phyloP scores from a whole-genome alignment of 2,113 vertebrate species.

The Nettapus auritus region DNA sequence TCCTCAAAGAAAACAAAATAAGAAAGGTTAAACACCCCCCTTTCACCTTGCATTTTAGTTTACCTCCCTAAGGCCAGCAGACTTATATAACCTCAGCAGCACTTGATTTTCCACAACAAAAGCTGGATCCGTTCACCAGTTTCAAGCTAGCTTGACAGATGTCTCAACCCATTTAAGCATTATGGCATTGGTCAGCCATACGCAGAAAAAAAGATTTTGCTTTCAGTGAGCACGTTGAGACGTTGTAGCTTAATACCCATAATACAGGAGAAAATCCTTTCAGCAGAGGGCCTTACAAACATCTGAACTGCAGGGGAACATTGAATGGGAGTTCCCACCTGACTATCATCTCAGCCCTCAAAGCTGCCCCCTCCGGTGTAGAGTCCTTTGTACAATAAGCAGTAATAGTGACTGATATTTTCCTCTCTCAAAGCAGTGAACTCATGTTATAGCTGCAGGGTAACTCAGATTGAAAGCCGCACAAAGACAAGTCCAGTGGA shows the following conservation, averaged over 20 bases:
- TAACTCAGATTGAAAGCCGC: neutral
- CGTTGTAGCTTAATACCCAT: neutral
- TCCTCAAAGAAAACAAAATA: neutral
- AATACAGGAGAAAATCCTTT: neutral
- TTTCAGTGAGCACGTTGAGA: neutral
- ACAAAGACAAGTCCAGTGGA: neutral
- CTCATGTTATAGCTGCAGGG: neutral
- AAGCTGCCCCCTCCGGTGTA: neutral
- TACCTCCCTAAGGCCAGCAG: neutral
- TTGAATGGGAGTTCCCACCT: neutral
- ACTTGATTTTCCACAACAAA: neutral
- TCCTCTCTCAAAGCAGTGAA: neutral
- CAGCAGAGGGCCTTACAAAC: neutral
- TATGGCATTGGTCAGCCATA: neutral
- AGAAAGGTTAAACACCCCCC: neutral
- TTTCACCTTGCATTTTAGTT: neutral
- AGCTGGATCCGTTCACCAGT: neutral
- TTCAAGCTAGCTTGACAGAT: neutral
- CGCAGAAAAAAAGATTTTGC: neutral
- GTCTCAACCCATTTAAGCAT: neutral
- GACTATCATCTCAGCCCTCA: neutral
- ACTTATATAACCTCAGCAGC: neutral
- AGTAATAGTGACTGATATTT: accelerated
- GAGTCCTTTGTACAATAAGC: neutral
- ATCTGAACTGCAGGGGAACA: neutral